These are phyloP conservation scores for Nephrocerus scutellatus DNA, from an alignment of 2,888 invertebrate species.

Conservation along the genomic window DNA sequence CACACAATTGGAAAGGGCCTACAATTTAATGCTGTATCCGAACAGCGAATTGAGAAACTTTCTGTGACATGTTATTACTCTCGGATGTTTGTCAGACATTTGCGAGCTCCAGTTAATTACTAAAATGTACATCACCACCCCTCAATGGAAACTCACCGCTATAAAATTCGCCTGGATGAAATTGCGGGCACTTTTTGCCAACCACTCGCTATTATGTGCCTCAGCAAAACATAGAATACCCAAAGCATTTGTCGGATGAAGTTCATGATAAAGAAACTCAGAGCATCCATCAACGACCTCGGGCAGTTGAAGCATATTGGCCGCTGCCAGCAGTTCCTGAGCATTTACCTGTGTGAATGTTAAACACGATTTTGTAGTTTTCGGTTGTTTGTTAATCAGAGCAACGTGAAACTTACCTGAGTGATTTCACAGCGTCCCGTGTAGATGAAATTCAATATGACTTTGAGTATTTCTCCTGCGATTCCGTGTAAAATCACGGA, in stretches of 20 bases:
- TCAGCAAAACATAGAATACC: constrained; percentile 89
- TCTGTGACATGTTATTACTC: too few relatives aligned
- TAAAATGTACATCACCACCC: neutral
- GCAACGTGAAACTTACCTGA: constrained; percentile 38
- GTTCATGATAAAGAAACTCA: constrained; percentile 73
- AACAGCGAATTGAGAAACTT: too few relatives aligned
- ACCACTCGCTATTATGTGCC: constrained; percentile 72
- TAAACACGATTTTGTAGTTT: neutral
- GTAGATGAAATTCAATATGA: constrained; percentile 81
- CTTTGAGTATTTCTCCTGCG: constrained; percentile 65
- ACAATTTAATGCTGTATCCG: too few relatives aligned
- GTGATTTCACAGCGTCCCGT: constrained; percentile 57
- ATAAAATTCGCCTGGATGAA: constrained; percentile 83
- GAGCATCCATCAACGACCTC: constrained; percentile 80
- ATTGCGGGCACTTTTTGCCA: constrained; percentile 69
- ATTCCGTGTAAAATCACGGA: constrained; percentile 75
- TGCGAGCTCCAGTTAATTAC: too few relatives aligned
- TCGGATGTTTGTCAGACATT: too few relatives aligned
- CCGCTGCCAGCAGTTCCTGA: constrained; percentile 80
- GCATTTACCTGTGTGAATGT: constrained; percentile 58
- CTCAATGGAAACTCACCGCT: constrained; percentile 56
- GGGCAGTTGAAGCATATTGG: constrained; percentile 83
- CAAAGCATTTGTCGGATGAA: constrained; percentile 80
- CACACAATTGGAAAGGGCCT: too few relatives aligned
- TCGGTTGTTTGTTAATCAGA: neutral